Percentiles rank a stretch among this genome's conserved stretches.
Evolutionary conservation across 2,888 invertebrate genomes (phyloP).

Genomic region (Octodonta nipae): DNA sequence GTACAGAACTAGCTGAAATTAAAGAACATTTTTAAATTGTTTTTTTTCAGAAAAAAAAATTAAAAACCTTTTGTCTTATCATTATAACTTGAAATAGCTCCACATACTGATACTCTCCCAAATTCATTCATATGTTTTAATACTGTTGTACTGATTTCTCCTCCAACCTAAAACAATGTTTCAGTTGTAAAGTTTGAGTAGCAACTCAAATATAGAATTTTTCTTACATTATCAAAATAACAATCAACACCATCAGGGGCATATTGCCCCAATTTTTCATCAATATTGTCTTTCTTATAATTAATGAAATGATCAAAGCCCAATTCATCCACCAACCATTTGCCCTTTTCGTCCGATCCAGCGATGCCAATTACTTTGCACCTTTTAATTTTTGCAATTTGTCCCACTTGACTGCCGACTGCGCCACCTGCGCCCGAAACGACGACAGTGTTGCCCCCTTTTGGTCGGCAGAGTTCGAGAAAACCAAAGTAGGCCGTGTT

Average conservation of each 20-base stretch:
- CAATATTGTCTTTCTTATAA: constrained; percentile 50
- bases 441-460: constrained; percentile 59
- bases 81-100: constrained; percentile 57
- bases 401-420: constrained; percentile 64
- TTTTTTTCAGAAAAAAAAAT: not conserved
- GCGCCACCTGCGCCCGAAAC: constrained; percentile 66
- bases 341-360: constrained; percentile 57
- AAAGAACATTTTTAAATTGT: not conserved
- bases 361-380: constrained; percentile 58
- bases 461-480: constrained; percentile 54
- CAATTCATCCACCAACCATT: constrained; percentile 49
- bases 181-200: constrained; percentile 2
- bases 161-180: constrained; percentile 43
- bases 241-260: constrained; percentile 60
- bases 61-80: constrained; percentile 21
- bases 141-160: constrained; percentile 49
- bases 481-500: constrained; percentile 65
- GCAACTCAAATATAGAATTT: not conserved
- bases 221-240: constrained; percentile 62
- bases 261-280: constrained; percentile 40
- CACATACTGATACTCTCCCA: constrained; percentile 55
- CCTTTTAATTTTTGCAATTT: constrained; percentile 61
- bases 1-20: constrained; percentile 15
- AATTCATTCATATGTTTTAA: constrained; percentile 49
- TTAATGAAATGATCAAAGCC: constrained; percentile 57